These are phyloP conservation scores for Litoditis marina DNA, from an alignment of 2,888 invertebrate species.

Conservation along the genomic window DNA sequence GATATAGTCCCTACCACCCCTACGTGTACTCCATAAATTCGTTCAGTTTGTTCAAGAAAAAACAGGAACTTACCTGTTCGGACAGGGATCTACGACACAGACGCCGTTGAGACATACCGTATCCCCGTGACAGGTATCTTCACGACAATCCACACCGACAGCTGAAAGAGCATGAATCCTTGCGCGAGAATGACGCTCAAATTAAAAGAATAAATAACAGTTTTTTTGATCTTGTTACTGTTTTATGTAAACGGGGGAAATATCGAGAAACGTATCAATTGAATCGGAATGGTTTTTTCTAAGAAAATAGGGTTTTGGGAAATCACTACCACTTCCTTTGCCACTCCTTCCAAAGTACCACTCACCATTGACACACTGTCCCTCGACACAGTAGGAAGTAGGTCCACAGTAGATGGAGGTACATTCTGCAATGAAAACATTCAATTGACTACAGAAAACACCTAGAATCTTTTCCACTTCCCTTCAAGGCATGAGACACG, in stretches of 20 bases:
- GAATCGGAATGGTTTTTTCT: too few relatives aligned
- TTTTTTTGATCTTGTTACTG: too few relatives aligned
- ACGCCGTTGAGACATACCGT: slow-evolving; percentile 32
- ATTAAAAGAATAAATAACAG: too few relatives aligned
- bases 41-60: not conserved
- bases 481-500: too few relatives aligned
- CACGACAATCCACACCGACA: slow-evolving; percentile 30
- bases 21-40: not conserved
- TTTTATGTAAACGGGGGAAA: too few relatives aligned
- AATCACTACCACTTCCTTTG: too few relatives aligned
- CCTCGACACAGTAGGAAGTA: slow-evolving; percentile 42
- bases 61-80: slow-evolving; percentile 12
- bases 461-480: too few relatives aligned
- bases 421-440: slow-evolving; percentile 35
- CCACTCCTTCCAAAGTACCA: too few relatives aligned
- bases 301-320: too few relatives aligned
- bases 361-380: slow-evolving; percentile 35
- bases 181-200: too few relatives aligned
- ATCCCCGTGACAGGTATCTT: slow-evolving; percentile 37
- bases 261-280: too few relatives aligned
- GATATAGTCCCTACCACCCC: too few relatives aligned
- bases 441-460: not conserved
- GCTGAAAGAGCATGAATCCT: slow-evolving; percentile 19
- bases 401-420: slow-evolving; percentile 29
- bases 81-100: slow-evolving; percentile 45